Base-by-base conservation (phyloP, 2,797 vertebrate species). In the Poecile montanus region DNA sequence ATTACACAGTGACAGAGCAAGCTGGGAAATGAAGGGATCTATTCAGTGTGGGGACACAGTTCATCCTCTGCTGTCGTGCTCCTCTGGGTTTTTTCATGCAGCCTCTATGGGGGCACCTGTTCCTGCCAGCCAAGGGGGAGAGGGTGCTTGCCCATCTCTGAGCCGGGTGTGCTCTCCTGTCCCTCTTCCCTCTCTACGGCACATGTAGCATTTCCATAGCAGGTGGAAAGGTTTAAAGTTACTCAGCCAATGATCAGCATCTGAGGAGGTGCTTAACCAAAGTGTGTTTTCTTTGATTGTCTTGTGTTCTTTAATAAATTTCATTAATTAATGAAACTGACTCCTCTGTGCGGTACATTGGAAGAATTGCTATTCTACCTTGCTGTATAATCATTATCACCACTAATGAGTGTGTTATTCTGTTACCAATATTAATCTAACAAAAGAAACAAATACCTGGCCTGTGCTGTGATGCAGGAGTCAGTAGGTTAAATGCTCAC, bases 301-400 rank as follows among this genome's bases (percentile, higher is more conserved):
- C 91, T 94, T 68, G 58, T 92, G 78, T 94, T 96, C 95, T 96
- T 96, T 93, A 96, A 95, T 97, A 96, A 86, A 92, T 94, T 95
- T 93, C 93, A 94, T 97, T 96, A 95, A 94, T 96, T 97, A 92
- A 95, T 94, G 85, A 92, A 96, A 95, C 79, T 34, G 65, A 57
- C 73, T 92, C 65, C 51, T 93, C 88, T 88, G 66, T 88, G 70
- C 1, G 0, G 85, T 79, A 81, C 53, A 19, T 32, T 65, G 92
- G 79, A 91, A 94, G 93, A 93, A 93, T 63, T 95, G 93, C 86
- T 88, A 40, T 85, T 91, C 83, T 78, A 76, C 92, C 77, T 79
- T 60, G 7, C 91, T 89, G 76, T 92, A 76, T 92, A 96, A 92
- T 95, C 71, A 89, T 95, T 96, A 95, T 92, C 40, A 6, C 76